Evolutionary conservation across 2,888 invertebrate species (phyloP), one percentile per base, ranked within the genome.

Genomic region (Eumacrocentrus americanus): DNA sequence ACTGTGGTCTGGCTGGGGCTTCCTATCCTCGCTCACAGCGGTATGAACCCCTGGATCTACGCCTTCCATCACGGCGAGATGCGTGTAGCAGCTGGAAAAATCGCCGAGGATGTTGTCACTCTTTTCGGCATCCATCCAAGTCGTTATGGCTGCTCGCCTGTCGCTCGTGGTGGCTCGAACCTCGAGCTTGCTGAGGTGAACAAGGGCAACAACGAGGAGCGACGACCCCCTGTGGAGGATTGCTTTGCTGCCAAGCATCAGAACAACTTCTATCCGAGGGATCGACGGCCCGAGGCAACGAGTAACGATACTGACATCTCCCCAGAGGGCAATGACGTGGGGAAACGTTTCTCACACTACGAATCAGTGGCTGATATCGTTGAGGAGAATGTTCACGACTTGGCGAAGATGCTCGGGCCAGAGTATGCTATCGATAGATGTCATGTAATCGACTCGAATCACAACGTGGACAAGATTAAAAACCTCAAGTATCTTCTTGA

Each of bases 1-100:
- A 75, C 84, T 18, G 82, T 84, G 3, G 82, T 85, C 16, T 86
- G 85, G 77, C 75, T 87, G 35, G 84, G 85, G 2, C 79, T 87
- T n/a, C 84, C 87, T 1, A 84, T 87, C 12, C 77, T 87, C 44
- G 82, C 84, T 3, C 85, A 85, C 74, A 85, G 85, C 71, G 85
- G 86, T 5, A 80, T 84, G 60, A 88, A 88, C 72, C 88, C 88
- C 0, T 88, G 87, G 87, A 83, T 88, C 35, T 88, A 88, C 74
- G 87, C 87, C 2, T 88, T 85, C 72, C 83, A 86, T 64, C 87
- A 87, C 68, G 82, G 85, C 0, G 87, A 88, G 72, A 83, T 88
- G 68, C 82, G 87, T 11, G 76, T 83, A 0, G 87, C 87, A 0
- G 86, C 86, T 1, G 80, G 84, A 6, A 82, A 84, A 46, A 84